phyloP scores from a whole-genome alignment of 1,140 invertebrate species.

The Megalonaias nervosa region DNA sequence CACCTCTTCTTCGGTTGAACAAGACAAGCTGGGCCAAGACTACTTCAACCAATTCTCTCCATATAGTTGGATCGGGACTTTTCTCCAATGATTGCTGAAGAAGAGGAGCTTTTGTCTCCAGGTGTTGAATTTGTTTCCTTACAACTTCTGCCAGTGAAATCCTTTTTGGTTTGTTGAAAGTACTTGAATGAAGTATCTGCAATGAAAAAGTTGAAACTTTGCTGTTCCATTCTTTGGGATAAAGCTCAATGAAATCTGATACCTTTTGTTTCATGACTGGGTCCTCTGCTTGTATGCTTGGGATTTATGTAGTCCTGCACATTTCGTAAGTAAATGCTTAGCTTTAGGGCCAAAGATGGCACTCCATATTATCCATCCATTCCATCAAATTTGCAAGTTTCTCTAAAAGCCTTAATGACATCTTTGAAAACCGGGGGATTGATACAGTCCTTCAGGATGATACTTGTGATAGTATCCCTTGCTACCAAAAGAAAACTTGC shows the following conservation, averaged over 20 bases:
- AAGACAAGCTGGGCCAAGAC: constrained; percentile 23
- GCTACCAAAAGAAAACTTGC: not conserved
- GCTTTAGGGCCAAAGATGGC: too few species aligned
- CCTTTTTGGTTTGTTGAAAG: constrained; percentile 17
- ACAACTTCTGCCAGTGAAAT: constrained; percentile 21
- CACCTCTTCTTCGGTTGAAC: constrained; percentile 20
- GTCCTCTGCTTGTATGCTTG: constrained; percentile 8
- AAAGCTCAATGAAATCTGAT: constrained; percentile 9
- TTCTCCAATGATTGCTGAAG: not conserved
- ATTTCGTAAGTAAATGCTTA: too few species aligned
- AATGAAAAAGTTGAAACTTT: constrained; percentile 18
- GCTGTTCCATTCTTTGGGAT: constrained; percentile 14
- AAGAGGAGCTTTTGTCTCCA: constrained; percentile 4
- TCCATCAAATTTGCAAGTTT: too few species aligned
- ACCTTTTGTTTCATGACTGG: not conserved
- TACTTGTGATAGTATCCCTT: not conserved
- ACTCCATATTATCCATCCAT: too few species aligned
- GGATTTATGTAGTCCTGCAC: too few species aligned
- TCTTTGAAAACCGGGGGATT: too few species aligned
- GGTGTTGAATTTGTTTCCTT: constrained; percentile 6
- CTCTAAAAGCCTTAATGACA: too few species aligned
- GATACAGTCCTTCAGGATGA: too few species aligned
- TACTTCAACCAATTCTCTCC: constrained; percentile 16
- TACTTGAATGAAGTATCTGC: constrained; percentile 9
- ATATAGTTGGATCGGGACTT: not conserved